Evolutionary conservation across 2,888 invertebrate species (phyloP), one percentile per base, ranked within the genome.

Genomic region (Pyrocoelia pectoralis): DNA sequence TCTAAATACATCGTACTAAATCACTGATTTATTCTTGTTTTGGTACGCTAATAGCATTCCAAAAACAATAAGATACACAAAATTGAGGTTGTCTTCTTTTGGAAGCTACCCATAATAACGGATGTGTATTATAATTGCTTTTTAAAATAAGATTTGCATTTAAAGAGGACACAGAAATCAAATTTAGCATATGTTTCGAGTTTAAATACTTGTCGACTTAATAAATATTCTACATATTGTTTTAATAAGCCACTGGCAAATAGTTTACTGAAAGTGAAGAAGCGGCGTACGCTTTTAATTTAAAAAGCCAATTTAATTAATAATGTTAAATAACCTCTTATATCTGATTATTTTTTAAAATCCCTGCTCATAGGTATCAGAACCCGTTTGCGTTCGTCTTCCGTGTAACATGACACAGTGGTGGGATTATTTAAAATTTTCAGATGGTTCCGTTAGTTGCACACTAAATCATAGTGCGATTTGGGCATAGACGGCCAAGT

Each of bases 111-210:
- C 24, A 41, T 57, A 50, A 19, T 57, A 57, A 48, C 29, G 33
- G 28, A 19, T 24, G 24, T 24, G 24, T 46, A 41, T 41, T 28
- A 43, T 58, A 58, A 58, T 58, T 51, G 52, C 17, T 52, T 58
- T 52, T 58, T 52, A 58, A 58, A 51, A 43, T 51, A 51, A 51
- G 17, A 52, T 58, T 58, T 58, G 18, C 50, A 56, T 50, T 51
- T 58, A 46, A 46, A 18, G 46, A n/a, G 46, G 46, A 15, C 17
- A 46, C 18, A 12, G 15, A 13, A 43, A 43, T 43, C 43, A 46
- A 46, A 46, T n/a, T 56, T 56, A 48, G 19, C 17, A n/a, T 48
- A 13, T 13, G 49, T 28, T 50, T 46, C 46, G 18, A 18, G 14
- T 13, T 46, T 17, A 17, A 46, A 46, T 18, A 17, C 17, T 2